Conservation (phyloP, 2,113 vertebrate genomes). For the Jacana jacana region DNA sequence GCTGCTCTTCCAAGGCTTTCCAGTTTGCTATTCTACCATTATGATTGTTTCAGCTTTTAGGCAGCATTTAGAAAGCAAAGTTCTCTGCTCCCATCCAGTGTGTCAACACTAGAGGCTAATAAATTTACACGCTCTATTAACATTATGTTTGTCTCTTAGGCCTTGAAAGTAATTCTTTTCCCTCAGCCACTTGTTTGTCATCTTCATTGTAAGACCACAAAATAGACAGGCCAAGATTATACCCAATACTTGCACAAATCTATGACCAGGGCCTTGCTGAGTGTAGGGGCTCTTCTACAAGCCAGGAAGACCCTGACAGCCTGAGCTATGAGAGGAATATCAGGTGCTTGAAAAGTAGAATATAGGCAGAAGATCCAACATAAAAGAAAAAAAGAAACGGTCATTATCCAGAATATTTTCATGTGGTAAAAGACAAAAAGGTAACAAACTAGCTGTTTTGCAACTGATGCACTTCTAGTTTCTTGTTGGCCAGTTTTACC, state of each 20-base stretch:
- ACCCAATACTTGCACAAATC: not conserved
- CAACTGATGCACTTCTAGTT: not conserved
- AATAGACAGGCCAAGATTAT: not conserved
- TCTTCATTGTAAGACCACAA: not conserved
- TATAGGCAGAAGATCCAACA: not conserved
- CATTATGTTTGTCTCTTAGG: not conserved
- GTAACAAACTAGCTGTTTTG: not conserved
- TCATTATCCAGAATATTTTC: not conserved
- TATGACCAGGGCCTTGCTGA: not conserved
- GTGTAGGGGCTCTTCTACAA: not conserved
- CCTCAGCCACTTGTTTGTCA: not conserved
- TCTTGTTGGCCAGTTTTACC: not conserved
- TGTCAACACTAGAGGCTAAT: not conserved
- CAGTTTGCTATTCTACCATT: not conserved
- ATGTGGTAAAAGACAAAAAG: not conserved
- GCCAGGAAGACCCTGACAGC: not conserved
- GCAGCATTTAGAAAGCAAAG: not conserved
- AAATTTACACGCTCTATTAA: not conserved
- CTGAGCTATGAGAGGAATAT: rapidly evolving
- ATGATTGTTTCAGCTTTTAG: not conserved
- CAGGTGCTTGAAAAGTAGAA: not conserved
- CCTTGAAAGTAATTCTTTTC: not conserved
- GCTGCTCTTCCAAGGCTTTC: not conserved
- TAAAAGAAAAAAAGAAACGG: not conserved
- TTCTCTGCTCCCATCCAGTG: not conserved